Conservation (phyloP, 2,797 vertebrate genomes). For the Amblyopsis hoosieri region DNA sequence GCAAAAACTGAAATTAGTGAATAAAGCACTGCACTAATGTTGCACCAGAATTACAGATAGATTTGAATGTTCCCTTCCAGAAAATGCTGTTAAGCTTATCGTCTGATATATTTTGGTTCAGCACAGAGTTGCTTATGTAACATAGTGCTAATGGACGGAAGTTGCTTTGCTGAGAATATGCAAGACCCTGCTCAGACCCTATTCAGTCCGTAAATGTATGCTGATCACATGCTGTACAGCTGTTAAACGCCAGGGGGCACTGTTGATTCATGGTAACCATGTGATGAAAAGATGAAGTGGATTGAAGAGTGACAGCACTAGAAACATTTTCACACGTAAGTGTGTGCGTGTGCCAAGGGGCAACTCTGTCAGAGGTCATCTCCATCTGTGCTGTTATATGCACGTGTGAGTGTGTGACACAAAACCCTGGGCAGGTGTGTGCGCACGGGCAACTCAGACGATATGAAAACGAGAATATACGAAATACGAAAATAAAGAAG, state of each 20-base stretch:
- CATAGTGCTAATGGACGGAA: too few relatives aligned
- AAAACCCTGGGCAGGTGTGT: background rate
- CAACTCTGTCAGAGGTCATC: constrained; percentile 15
- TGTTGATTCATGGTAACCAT: constrained; percentile 5
- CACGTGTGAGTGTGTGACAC: background rate
- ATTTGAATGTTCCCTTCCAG: too few relatives aligned
- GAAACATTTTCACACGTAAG: background rate
- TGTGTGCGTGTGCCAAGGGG: constrained; percentile 1
- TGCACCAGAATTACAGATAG: too few relatives aligned
- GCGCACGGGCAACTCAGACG: background rate
- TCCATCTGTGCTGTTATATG: background rate
- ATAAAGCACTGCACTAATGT: too few relatives aligned
- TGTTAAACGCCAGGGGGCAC: constrained; percentile 55
- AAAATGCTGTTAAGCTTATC: too few relatives aligned
- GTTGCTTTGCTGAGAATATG: too few relatives aligned
- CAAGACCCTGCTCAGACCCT: background rate
- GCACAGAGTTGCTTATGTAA: too few relatives aligned
- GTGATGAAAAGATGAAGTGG: too few relatives aligned
- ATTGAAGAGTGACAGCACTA: background rate
- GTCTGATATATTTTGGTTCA: too few relatives aligned
- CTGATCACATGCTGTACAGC: background rate
- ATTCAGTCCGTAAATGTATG: background rate
- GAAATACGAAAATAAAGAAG: background rate
- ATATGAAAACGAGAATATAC: background rate
- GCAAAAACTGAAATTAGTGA: too few relatives aligned